phyloP scores from a whole-genome alignment of 2,113 vertebrate genomes.

The Porphyrio hochstetteri region DNA sequence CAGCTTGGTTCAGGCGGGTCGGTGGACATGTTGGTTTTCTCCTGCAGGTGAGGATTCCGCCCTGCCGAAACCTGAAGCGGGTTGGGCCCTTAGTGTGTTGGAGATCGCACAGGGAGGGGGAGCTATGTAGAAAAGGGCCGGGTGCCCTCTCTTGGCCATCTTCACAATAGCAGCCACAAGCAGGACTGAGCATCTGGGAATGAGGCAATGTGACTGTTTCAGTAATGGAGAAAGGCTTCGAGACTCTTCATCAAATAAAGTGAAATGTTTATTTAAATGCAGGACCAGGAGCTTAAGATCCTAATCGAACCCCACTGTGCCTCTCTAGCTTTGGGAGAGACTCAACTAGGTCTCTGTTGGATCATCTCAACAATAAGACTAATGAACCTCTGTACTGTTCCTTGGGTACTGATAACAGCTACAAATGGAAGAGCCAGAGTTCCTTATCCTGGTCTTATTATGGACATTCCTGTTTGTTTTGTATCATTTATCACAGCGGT shows the following conservation, averaged over 20 bases:
- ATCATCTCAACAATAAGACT: background rate
- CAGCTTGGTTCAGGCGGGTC: background rate
- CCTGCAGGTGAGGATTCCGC: no score
- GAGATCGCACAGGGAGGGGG: background rate
- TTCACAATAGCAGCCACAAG: background rate
- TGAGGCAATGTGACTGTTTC: background rate
- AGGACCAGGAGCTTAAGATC: background rate
- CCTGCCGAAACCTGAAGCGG: background rate
- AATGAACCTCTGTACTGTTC: background rate
- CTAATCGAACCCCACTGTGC: background rate
- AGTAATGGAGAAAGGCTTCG: background rate
- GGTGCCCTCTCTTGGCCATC: slow-evolving; percentile 49
- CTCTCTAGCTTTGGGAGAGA: background rate
- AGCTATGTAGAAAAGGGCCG: background rate
- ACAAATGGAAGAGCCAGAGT: background rate
- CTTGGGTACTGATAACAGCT: background rate
- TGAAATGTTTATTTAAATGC: background rate
- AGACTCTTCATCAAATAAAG: background rate
- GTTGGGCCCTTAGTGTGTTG: no score
- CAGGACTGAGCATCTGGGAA: no score
- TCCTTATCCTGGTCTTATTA: background rate
- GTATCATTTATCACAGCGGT: background rate
- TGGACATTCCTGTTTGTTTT: background rate
- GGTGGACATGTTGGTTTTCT: background rate
- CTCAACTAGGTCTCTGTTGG: background rate